Evolutionary conservation across 1,140 invertebrate species (phyloP).

Genomic region (Aphis gossypii): DNA sequence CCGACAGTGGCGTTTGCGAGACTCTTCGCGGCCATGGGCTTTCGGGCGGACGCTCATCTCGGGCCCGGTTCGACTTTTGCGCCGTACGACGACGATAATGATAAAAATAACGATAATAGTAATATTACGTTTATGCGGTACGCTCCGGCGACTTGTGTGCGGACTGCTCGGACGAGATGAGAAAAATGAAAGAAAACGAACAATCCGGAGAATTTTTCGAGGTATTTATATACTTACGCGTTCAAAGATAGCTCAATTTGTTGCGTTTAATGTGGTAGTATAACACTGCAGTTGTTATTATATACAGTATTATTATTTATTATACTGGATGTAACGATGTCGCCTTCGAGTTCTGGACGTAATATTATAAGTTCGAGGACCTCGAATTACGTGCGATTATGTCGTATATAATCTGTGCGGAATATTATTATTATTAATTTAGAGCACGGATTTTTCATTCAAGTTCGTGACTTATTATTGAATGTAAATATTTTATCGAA

Average conservation of each 20-base stretch:
- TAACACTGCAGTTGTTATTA: not conserved
- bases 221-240: not conserved
- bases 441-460: not conserved
- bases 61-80: not conserved
- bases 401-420: not conserved
- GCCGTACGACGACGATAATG: not conserved
- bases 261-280: not conserved
- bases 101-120: not conserved
- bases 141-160: not conserved
- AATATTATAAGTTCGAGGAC: not conserved
- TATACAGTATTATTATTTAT: not conserved
- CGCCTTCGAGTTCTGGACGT: not conserved
- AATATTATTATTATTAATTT: not conserved
- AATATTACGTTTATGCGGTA: not conserved
- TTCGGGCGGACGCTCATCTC: not conserved
- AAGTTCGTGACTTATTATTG: not conserved
- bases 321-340: not conserved
- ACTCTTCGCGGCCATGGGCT: not conserved
- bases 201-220: not conserved
- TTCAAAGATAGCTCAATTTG: no score
- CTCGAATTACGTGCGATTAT: not conserved
- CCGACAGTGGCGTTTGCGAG: not conserved
- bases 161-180: conserved; percentile 4
- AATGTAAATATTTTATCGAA: not conserved
- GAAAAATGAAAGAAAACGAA: not conserved